These are phyloP conservation scores for Hypsibius dujardini DNA, from an alignment of 1,140 invertebrate genomes.

Conservation along the genomic window DNA sequence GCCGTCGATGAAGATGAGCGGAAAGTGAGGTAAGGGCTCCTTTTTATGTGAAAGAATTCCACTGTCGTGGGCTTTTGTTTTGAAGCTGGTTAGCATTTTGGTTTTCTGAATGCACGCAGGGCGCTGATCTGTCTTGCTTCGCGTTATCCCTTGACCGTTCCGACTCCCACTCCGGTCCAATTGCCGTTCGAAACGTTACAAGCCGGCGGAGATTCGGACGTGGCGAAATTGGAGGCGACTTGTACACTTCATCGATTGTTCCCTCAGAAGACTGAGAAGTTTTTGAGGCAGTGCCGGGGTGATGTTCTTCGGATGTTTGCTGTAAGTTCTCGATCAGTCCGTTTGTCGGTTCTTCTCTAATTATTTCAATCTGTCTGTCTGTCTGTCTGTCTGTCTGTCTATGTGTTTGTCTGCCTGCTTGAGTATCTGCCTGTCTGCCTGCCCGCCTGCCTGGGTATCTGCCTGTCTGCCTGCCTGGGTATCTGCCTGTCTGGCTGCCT, in stretches of 20 bases:
- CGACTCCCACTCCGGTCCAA: neutral
- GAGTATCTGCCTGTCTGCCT: too few relatives aligned
- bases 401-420: too few relatives aligned
- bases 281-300: neutral
- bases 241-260: neutral
- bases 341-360: too few relatives aligned
- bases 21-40: constrained; percentile 40
- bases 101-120: too few relatives aligned
- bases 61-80: too few relatives aligned
- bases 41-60: neutral
- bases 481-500: too few relatives aligned
- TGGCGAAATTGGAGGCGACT: neutral
- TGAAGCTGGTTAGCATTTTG: neutral
- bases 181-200: neutral
- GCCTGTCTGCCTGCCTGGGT: too few relatives aligned
- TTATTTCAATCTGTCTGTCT: too few relatives aligned
- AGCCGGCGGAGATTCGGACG: neutral
- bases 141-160: neutral
- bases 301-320: constrained; percentile 4
- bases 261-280: neutral
- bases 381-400: too few relatives aligned
- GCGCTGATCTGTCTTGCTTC: neutral
- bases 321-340: neutral
- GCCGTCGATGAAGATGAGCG: constrained; percentile 54
- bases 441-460: too few relatives aligned